Evolutionary conservation across 2,113 vertebrate species (phyloP), one percentile per base, ranked within the genome.

Genomic region (Herpailurus yagouaroundi): DNA sequence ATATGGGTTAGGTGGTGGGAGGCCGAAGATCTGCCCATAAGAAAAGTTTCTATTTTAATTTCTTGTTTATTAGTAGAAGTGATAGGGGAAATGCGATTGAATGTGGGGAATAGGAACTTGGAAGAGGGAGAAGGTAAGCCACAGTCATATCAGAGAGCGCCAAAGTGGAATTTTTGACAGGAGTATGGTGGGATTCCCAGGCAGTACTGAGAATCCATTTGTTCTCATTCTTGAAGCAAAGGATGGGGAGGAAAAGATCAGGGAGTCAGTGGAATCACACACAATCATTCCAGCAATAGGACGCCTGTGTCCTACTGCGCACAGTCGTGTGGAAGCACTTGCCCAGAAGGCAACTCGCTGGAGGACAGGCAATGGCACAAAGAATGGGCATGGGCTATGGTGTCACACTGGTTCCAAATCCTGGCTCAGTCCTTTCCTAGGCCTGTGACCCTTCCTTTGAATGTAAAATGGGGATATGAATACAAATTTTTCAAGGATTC

Each of bases 211-310:
- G 19, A 21, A 87, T 91, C 64, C 57, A 64, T 55, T 38, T 50
- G 71, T 92, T 83, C 16, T 10, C 14, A 68, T 50, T 92, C 50
- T 81, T 69, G 77, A 97, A 92, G 66, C 64, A 31, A 85, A 89
- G 15, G 6, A 68, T 68, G 31, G 85, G 27, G 55, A 66, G 90
- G 38, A 60, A 85, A 80, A 69, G 50, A 12, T 68, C 19, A 36
- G 33, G 16, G 13, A 93, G 38, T 82, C 9, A 4, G 19, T 50
- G n/a, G 41, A 69, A 55, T 83, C 36, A 57, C 5, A 41, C 12
- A 63, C 10, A 13, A 4, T 16, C 50, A 41, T 45, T 76, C 33
- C 33, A 60, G 57, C 48, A 57, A 4, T 33, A 31, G 83, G 76
- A 18, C 1, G 19, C 31, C 12, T 31, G 14, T 3, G 50, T 7